phyloP scores from a whole-genome alignment of 2,797 vertebrate genomes.

The Sylvilagus floridanus region DNA sequence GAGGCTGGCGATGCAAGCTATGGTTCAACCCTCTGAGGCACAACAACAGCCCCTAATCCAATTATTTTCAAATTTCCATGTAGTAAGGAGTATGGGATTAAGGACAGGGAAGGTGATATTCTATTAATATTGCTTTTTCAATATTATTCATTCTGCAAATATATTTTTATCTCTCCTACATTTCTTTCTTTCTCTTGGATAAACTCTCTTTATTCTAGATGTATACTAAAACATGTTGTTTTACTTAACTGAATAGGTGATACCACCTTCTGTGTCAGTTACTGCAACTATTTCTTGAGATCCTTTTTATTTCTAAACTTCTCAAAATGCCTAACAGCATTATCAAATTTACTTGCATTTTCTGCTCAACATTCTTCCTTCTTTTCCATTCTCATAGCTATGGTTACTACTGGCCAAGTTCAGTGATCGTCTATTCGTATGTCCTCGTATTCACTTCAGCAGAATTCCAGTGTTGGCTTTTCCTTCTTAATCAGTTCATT shows the following conservation, averaged over 20 bases:
- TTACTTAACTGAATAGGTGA: conserved; percentile 4
- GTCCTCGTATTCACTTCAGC: neutral
- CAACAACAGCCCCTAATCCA: neutral
- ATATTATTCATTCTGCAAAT: neutral
- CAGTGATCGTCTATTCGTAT: neutral
- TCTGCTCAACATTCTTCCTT: neutral
- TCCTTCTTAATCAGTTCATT: neutral
- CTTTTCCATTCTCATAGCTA: neutral
- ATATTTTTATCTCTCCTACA: neutral
- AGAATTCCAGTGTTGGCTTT: neutral
- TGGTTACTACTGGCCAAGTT: neutral
- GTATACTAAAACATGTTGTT: neutral
- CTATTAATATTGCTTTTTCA: neutral
- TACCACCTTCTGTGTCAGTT: neutral
- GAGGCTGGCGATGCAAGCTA: no score
- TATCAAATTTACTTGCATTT: neutral
- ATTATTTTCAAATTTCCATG: conserved; percentile 43
- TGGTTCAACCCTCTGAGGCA: no score
- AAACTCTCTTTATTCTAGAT: neutral
- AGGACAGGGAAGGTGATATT: neutral
- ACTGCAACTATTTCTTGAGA: neutral
- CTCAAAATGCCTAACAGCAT: neutral
- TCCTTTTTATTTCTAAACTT: conserved; percentile 4
- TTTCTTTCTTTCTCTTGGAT: neutral
- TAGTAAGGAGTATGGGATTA: neutral